Evolutionary conservation across 1,140 invertebrate species (phyloP).

Genomic region (Saccostrea glomerata): DNA sequence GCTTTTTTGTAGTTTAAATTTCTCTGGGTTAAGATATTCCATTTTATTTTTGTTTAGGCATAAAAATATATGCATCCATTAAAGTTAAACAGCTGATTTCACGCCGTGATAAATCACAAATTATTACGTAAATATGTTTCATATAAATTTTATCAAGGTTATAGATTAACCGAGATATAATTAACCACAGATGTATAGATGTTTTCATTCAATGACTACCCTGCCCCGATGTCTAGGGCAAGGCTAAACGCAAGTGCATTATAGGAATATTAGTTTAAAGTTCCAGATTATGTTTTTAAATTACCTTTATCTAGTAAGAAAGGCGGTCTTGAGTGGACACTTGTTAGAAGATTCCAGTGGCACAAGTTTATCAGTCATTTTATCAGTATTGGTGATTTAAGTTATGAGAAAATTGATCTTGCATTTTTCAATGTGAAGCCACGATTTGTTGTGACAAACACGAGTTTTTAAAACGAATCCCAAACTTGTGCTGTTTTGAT

Average conservation of each 20-base stretch:
- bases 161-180: neutral
- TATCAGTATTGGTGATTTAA: neutral
- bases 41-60: neutral
- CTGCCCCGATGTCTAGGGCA: neutral
- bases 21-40: too few relatives aligned
- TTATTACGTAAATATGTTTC: neutral
- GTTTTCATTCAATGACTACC: neutral
- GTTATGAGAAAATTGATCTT: neutral
- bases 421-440: neutral
- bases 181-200: neutral
- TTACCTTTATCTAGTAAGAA: neutral
- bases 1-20: too few relatives aligned
- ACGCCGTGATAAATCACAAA: neutral
- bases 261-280: conserved; percentile 12
- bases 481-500: neutral
- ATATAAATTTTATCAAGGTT: neutral
- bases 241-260: neutral
- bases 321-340: neutral
- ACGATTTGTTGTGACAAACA: neutral
- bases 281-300: conserved; percentile 15
- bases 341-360: neutral
- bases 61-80: neutral
- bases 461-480: neutral
- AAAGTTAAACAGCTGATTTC: neutral
- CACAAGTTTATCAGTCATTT: neutral